Conservation (phyloP, 1,140 invertebrate species). For the Venturia canescens region DNA sequence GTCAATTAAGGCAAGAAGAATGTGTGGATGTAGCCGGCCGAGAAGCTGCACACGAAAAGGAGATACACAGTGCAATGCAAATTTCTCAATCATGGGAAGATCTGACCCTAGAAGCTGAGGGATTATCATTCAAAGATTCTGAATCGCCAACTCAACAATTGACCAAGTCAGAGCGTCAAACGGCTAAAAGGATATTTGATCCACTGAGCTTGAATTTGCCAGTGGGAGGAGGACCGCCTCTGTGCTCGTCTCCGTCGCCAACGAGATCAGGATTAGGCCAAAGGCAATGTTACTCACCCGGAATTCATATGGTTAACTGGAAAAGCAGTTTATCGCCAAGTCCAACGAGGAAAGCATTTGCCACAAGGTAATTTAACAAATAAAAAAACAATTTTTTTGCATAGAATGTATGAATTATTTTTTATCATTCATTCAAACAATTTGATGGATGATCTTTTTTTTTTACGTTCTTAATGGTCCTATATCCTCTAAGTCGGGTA, state of each 20-base stretch:
- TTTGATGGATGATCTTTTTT: too few species aligned
- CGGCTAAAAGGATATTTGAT: conserved; percentile 71
- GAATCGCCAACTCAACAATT: conserved; percentile 70
- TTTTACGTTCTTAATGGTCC: too few species aligned
- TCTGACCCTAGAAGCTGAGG: conserved; percentile 84
- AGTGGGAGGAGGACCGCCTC: conserved; percentile 68
- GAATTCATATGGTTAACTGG: conserved; percentile 78
- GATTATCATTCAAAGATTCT: conserved; percentile 74
- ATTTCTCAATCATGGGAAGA: conserved; percentile 95
- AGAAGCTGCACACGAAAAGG: conserved; percentile 92
- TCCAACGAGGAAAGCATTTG: conserved; percentile 87
- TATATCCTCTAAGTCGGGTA: too few species aligned
- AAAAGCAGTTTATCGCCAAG: conserved; percentile 86
- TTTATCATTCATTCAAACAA: neutral
- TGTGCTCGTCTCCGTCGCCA: conserved; percentile 83
- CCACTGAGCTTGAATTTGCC: conserved; percentile 73
- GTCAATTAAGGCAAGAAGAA: conserved; percentile 91
- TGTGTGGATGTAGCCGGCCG: conserved; percentile 88
- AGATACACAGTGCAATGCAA: conserved; percentile 91
- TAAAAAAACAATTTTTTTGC: too few species aligned
- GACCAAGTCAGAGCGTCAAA: conserved; percentile 69
- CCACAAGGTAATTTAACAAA: conserved; percentile 77
- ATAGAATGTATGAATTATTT: too few species aligned
- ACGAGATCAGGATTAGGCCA: conserved; percentile 78
- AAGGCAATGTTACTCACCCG: conserved; percentile 82